A percentile compares a stretch with the other conserved stretches of the same genome.
These are phyloP conservation scores for Tachuris rubrigastra DNA, from an alignment of 2,113 vertebrate genomes.

Conservation along the genomic window DNA sequence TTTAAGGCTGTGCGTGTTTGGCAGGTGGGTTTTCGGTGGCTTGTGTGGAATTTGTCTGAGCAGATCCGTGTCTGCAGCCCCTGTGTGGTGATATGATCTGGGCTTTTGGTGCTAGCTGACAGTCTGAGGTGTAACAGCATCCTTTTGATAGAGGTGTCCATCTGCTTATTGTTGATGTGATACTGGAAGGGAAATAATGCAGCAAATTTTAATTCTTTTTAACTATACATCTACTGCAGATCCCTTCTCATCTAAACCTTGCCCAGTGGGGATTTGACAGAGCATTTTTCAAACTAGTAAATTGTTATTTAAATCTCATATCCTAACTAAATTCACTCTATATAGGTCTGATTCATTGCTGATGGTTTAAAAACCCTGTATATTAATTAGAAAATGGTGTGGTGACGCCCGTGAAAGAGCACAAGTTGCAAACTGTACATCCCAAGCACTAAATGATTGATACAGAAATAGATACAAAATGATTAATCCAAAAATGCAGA, in stretches of 20 bases:
- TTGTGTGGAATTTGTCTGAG: background rate
- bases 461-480: too few species aligned
- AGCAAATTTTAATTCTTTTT: background rate
- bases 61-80: background rate
- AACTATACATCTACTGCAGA: rapidly evolving
- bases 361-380: background rate
- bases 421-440: background rate
- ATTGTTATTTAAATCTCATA: background rate
- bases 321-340: rapidly evolving
- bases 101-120: background rate
- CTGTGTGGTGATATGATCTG: background rate
- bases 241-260: background rate
- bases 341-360: background rate
- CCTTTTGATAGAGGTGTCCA: background rate
- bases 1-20: background rate
- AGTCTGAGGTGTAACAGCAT: background rate
- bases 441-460: rapidly evolving
- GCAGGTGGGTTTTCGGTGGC: background rate
- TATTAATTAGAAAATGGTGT: background rate
- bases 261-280: background rate
- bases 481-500: too few species aligned
- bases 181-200: background rate
- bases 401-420: background rate
- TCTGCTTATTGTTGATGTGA: background rate
- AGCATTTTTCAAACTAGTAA: background rate